Evolutionary conservation across 2,113 vertebrate genomes (phyloP).

Genomic region (Pavo muticus): DNA sequence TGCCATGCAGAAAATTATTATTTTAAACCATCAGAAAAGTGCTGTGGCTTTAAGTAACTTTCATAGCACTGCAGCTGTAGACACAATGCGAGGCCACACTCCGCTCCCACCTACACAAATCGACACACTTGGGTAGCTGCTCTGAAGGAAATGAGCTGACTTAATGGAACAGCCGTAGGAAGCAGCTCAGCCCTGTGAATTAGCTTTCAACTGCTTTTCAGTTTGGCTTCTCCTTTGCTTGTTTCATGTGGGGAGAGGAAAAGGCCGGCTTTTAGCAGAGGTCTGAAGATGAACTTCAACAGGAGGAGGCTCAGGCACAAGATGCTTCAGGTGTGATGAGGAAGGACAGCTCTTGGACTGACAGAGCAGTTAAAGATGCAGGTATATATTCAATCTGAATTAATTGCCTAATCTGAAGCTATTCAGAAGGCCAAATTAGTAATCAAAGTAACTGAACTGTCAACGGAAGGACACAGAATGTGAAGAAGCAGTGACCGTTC

Average conservation of each 20-base stretch:
- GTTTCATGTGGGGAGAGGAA: rapidly evolving
- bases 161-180: background rate
- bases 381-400: background rate
- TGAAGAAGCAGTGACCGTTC: background rate
- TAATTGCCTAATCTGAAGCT: background rate
- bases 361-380: background rate
- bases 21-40: background rate
- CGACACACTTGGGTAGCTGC: background rate
- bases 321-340: background rate
- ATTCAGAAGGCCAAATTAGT: conserved; percentile 19
- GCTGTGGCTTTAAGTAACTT: background rate
- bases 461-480: background rate
- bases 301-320: background rate
- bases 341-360: background rate
- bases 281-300: background rate
- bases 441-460: conserved; percentile 5
- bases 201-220: background rate
- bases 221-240: background rate
- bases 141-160: background rate
- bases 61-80: background rate
- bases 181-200: background rate
- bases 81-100: rapidly evolving
- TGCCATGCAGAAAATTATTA: background rate
- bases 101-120: background rate
- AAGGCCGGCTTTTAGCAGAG: background rate